These are phyloP conservation scores for Hippasteria phrygiana DNA, from an alignment of 53 echinoderm and acorn worm species.

Conservation along the genomic window DNA sequence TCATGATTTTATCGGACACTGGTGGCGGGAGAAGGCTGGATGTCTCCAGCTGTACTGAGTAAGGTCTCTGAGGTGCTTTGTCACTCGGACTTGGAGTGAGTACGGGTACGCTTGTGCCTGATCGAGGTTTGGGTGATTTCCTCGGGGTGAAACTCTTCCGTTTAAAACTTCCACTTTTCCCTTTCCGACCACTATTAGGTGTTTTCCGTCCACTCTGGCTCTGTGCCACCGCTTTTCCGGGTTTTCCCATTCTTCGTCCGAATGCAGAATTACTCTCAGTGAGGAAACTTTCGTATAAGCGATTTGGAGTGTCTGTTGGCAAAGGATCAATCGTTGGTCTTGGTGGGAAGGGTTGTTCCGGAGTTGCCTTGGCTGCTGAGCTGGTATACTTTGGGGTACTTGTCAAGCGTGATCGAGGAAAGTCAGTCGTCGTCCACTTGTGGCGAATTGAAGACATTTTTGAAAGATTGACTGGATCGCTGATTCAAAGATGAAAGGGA, in stretches of 20 bases:
- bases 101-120: neutral
- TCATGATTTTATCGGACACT: conserved; percentile 8
- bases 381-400: conserved; percentile 28
- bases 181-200: neutral
- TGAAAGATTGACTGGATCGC: conserved; percentile 20
- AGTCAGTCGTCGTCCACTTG: neutral
- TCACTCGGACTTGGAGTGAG: conserved; percentile 28
- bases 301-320: conserved; percentile 1
- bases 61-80: neutral
- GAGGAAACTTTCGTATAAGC: conserved; percentile 37
- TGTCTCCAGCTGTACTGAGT: conserved; percentile 29
- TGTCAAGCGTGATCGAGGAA: conserved; percentile 6
- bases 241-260: neutral
- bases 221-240: no score
- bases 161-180: neutral
- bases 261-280: conserved; percentile 35
- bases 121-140: conserved; percentile 19
- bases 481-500: neutral
- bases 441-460: conserved; percentile 13
- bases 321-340: neutral
- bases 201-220: neutral
- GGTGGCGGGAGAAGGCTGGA: conserved; percentile 44
- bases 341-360: neutral
- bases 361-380: neutral
- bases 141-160: neutral